Conservation (phyloP, 2,113 vertebrate species). For the Psettodes erumei region DNA sequence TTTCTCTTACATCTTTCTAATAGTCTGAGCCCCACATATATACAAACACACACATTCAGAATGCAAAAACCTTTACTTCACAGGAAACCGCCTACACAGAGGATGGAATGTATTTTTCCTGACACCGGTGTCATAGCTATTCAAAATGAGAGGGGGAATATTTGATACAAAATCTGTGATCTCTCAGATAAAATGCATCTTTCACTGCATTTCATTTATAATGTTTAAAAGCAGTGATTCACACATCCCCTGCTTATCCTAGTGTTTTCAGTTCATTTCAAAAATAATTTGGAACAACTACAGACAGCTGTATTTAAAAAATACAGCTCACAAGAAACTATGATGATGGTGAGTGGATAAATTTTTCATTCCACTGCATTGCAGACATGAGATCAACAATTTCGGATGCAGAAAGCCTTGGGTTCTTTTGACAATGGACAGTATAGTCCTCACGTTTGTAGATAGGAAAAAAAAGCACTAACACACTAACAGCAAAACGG, state of each 20-base stretch:
- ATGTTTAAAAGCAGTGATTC: conserved; percentile 34
- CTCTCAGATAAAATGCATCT: conserved; percentile 11
- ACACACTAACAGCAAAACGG: not conserved
- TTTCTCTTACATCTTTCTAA: conserved; percentile 9
- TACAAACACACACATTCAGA: not conserved
- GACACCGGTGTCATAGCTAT: conserved; percentile 36
- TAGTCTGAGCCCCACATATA: not conserved
- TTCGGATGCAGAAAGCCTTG: not conserved
- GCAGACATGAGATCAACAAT: conserved; percentile 9
- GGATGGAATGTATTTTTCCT: conserved; percentile 23
- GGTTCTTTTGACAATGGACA: not conserved
- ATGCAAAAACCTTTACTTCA: conserved; percentile 42
- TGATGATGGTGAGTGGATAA: not conserved
- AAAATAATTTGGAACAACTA: conserved; percentile 12
- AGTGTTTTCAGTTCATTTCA: conserved; percentile 35
- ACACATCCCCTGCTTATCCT: not conserved
- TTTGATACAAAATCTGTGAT: conserved; percentile 24
- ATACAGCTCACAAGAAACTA: not conserved
- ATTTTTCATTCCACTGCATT: conserved; percentile 8
- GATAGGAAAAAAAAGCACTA: not conserved
- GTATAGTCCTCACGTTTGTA: not conserved
- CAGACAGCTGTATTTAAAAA: conserved; percentile 27
- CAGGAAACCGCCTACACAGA: conserved; percentile 54
- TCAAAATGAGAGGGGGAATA: conserved; percentile 11
- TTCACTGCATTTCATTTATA: conserved; percentile 19